Percentiles rank a stretch among this genome's conserved stretches.
Evolutionary conservation across 2,113 vertebrate genomes (phyloP).

Genomic region (Coturnix japonica): DNA sequence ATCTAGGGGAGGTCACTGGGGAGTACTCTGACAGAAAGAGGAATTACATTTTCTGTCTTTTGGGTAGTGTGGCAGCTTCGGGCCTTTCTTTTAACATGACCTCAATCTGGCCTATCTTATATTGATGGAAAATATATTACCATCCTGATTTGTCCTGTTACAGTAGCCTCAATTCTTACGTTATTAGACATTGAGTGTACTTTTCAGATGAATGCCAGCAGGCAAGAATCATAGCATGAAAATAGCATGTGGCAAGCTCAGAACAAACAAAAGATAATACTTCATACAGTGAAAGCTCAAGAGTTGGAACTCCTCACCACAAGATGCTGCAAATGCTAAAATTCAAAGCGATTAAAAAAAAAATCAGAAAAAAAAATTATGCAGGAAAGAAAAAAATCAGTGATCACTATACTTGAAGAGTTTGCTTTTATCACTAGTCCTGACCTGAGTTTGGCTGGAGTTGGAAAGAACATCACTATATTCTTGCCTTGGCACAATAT

Average conservation of each 20-base stretch:
- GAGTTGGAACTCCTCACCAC: not conserved
- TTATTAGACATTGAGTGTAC: not conserved
- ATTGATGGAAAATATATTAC: conserved; percentile 22
- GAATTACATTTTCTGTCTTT: not conserved
- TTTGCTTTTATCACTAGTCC: not conserved
- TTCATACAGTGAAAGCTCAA: not conserved
- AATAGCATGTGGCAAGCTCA: conserved; percentile 12
- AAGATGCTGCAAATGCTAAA: not conserved
- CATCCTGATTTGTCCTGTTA: conserved; percentile 34
- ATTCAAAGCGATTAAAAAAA: not conserved
- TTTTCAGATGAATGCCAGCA: conserved; percentile 29
- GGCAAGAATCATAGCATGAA: conserved; percentile 37
- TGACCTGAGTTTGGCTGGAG: not conserved
- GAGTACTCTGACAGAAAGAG: not conserved
- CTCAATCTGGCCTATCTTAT: not conserved
- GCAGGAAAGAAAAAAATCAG: not conserved
- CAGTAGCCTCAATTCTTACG: conserved; percentile 6
- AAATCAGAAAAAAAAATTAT: not conserved
- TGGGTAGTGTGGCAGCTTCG: not conserved
- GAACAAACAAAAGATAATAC: conserved; percentile 30
- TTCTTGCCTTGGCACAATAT: not conserved
- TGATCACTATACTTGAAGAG: not conserved
- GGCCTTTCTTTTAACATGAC: not conserved
- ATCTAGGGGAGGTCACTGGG: not conserved
- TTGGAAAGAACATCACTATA: not conserved